Percentiles rank a stretch among this genome's conserved stretches.
Conservation (phyloP, 2,113 vertebrate species). For the Pterophyllum scalare region DNA sequence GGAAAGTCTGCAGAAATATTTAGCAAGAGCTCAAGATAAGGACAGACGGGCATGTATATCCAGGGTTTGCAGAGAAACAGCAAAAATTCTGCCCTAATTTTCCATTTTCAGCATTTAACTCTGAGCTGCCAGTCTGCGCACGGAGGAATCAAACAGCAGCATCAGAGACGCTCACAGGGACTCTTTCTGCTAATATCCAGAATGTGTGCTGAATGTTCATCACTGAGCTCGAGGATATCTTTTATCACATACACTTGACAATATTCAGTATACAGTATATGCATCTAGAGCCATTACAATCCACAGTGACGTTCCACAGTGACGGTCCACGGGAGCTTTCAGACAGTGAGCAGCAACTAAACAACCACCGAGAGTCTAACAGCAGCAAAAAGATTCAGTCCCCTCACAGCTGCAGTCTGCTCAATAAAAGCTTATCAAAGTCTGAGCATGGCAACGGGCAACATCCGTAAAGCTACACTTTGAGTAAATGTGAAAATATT, state of each 20-base stretch:
- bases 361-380: fast-evolving
- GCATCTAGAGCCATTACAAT: not conserved
- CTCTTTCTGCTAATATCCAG: not conserved
- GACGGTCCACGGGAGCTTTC: not conserved
- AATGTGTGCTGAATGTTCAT: not conserved
- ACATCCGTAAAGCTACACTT: not conserved
- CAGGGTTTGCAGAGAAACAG: not conserved
- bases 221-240: not conserved
- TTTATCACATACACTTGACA: not conserved
- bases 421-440: not conserved
- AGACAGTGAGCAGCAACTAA: not conserved
- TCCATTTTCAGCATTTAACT: slow-evolving; percentile 10
- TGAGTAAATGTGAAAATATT: too few relatives aligned
- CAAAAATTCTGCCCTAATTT: slow-evolving; percentile 13
- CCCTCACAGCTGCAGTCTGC: not conserved
- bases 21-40: not conserved
- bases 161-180: slow-evolving; percentile 1
- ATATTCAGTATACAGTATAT: not conserved
- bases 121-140: not conserved
- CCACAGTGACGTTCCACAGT: too few relatives aligned
- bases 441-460: fast-evolving
- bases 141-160: not conserved
- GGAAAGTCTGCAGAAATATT: slow-evolving; percentile 37
- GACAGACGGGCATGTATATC: not conserved
- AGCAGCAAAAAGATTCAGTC: not conserved